Evolutionary conservation across 2,797 vertebrate genomes (phyloP).

Genomic region (Parambassis ranga): DNA sequence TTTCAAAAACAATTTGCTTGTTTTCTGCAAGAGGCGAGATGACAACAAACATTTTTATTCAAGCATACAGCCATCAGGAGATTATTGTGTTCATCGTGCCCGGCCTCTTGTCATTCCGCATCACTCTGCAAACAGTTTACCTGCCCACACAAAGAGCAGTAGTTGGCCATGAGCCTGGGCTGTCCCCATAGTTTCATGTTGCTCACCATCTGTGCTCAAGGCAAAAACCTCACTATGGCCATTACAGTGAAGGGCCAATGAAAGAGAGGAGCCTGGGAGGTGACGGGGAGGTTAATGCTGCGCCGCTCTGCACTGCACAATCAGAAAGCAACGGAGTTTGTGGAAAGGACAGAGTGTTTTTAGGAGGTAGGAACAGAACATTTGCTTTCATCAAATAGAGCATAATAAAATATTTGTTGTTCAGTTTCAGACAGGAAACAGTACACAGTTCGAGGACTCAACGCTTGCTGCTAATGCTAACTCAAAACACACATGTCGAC

Average conservation of each 20-base stretch:
- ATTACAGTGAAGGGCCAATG: slow-evolving; percentile 48
- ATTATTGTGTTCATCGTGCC: slow-evolving; percentile 48
- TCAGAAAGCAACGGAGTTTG: slow-evolving; percentile 18
- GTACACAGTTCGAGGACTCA: too few species aligned
- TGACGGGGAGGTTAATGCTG: slow-evolving; percentile 63
- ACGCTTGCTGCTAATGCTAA: too few species aligned
- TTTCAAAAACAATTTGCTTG: slow-evolving; percentile 36
- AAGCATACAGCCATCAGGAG: slow-evolving; percentile 39
- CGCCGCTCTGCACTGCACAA: slow-evolving; percentile 20
- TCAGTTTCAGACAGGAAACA: too few species aligned
- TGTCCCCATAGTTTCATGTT: slow-evolving; percentile 65
- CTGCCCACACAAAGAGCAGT: slow-evolving; percentile 61
- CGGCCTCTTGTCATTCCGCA: slow-evolving; percentile 48
- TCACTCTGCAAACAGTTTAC: slow-evolving; percentile 55
- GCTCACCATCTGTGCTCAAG: slow-evolving; percentile 73
- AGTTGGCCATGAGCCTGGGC: slow-evolving; percentile 62
- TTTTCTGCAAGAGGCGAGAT: slow-evolving; percentile 24
- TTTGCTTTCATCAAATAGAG: too few species aligned
- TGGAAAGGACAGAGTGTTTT: not conserved
- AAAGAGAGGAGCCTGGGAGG: slow-evolving; percentile 56
- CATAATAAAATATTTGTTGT: too few species aligned
- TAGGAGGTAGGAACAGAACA: not conserved
- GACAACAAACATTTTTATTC: slow-evolving; percentile 53
- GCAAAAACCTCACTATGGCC: slow-evolving; percentile 41
- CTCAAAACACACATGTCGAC: too few species aligned